Conservation (phyloP, 1,140 invertebrate genomes). For the Planococcus citri region DNA sequence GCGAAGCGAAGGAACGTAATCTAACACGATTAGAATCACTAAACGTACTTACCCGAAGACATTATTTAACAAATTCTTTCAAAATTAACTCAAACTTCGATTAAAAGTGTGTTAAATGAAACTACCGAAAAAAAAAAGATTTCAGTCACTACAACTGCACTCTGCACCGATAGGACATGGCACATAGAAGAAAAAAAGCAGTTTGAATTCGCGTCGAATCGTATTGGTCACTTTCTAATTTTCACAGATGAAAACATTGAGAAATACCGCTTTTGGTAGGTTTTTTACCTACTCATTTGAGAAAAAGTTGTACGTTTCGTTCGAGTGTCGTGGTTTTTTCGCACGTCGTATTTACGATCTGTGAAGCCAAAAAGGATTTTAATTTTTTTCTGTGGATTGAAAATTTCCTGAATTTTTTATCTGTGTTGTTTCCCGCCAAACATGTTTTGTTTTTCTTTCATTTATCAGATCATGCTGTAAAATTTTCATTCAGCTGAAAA, state of each 20-base stretch:
- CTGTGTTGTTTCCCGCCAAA: too few species aligned
- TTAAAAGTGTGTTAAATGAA: not conserved
- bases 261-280: not conserved
- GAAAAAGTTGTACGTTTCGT: not conserved
- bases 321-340: too few species aligned
- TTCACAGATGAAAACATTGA: not conserved
- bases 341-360: too few species aligned
- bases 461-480: too few species aligned
- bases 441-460: too few species aligned
- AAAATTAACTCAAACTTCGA: not conserved
- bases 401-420: too few species aligned
- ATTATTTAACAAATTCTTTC: not conserved
- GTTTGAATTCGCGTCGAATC: not conserved
- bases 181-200: not conserved
- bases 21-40: too few species aligned
- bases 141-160: not conserved
- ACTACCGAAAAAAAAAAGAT: not conserved
- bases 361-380: too few species aligned
- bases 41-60: not conserved
- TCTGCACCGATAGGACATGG: conserved; percentile 5
- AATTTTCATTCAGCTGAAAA: too few species aligned
- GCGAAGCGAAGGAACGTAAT: not conserved
- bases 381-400: too few species aligned
- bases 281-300: not conserved
- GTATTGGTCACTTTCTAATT: not conserved